Percentiles rank a stretch among this genome's conserved stretches.
Evolutionary conservation across 2,888 invertebrate species (phyloP).

Genomic region (Tipula helvola): DNA sequence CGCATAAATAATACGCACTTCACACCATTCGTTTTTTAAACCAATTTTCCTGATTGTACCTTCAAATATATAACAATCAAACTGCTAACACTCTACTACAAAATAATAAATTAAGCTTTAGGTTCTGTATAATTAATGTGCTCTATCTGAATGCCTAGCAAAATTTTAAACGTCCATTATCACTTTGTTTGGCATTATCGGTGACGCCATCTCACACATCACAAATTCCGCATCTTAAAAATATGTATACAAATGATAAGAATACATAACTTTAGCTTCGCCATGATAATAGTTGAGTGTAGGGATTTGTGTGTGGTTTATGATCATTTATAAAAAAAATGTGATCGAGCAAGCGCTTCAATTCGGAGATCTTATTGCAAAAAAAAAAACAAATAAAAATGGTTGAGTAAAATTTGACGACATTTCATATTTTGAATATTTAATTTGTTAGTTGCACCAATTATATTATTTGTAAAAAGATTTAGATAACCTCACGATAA

Average conservation of each 20-base stretch:
- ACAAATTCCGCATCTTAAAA: not conserved
- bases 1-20: not conserved
- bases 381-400: not conserved
- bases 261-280: not conserved
- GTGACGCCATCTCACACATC: not conserved
- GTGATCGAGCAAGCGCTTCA: not conserved
- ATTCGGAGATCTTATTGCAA: not conserved
- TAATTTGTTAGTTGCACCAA: not conserved
- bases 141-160: not conserved
- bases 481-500: not conserved
- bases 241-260: not conserved
- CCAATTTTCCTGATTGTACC: not conserved
- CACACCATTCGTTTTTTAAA: not conserved
- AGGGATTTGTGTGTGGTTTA: not conserved
- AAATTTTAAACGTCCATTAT: not conserved
- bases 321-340: not conserved
- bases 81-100: not conserved
- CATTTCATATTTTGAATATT: not conserved
- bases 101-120: not conserved
- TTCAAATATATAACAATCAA: not conserved
- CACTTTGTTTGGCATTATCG: not conserved
- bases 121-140: not conserved
- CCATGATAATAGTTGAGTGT: not conserved
- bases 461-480: not conserved
- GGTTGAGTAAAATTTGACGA: not conserved